Conservation (phyloP, 2,888 invertebrate genomes). For the Nomada hirtipes region DNA sequence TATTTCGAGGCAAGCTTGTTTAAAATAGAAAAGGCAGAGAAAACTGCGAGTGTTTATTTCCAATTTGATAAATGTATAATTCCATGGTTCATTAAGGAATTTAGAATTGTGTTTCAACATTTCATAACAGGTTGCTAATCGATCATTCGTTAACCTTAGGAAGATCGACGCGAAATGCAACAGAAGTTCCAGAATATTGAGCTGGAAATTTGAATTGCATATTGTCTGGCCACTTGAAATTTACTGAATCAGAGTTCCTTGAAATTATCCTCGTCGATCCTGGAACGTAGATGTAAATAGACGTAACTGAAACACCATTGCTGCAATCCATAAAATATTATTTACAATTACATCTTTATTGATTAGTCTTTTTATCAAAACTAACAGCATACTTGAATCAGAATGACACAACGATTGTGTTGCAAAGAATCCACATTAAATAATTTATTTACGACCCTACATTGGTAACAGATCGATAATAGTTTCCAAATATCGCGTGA, state of each 20-base stretch:
- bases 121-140: constrained; percentile 59
- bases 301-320: background rate
- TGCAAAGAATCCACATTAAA: background rate
- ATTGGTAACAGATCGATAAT: constrained; percentile 21
- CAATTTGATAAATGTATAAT: background rate
- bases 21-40: background rate
- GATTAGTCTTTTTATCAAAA: too few species aligned
- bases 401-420: background rate
- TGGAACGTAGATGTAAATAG: background rate
- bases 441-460: constrained; percentile 29
- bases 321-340: too few species aligned
- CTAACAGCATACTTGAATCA: background rate
- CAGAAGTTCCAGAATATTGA: constrained; percentile 15
- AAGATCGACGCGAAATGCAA: constrained; percentile 30
- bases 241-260: background rate
- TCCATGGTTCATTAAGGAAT: background rate
- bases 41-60: background rate
- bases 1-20: too few species aligned
- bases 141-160: constrained; percentile 53
- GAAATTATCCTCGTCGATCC: background rate
- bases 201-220: constrained; percentile 43
- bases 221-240: constrained; percentile 34
- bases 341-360: too few species aligned
- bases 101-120: background rate
- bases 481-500: constrained; percentile 13